These are phyloP conservation scores for Remorina albescens DNA, from an alignment of 2,797 vertebrate species.

Conservation along the genomic window DNA sequence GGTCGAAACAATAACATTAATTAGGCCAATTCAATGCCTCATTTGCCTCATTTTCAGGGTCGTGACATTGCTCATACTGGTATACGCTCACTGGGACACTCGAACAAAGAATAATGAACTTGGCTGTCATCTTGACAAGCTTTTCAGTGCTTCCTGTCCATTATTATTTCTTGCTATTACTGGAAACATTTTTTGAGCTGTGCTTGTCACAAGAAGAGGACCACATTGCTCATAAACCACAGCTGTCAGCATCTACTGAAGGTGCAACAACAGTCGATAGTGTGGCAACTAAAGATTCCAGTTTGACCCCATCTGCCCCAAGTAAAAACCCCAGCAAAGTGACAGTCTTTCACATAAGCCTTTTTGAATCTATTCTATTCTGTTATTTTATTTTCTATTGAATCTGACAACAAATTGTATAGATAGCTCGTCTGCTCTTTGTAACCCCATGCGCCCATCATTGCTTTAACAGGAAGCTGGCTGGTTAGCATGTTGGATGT, in stretches of 20 bases:
- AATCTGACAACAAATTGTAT: not conserved
- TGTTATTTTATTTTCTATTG: constrained; percentile 10
- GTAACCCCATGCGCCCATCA: constrained; percentile 34
- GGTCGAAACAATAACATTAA: not conserved
- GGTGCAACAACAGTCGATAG: not conserved
- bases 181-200: not conserved
- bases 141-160: not conserved
- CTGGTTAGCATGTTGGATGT: constrained; percentile 61
- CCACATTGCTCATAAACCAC: not conserved
- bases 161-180: not conserved
- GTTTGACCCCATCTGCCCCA: not conserved
- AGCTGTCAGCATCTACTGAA: not conserved
- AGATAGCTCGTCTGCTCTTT: constrained; percentile 19
- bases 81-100: too few relatives aligned
- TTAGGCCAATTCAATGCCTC: too few relatives aligned
- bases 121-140: too few relatives aligned
- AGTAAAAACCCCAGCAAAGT: not conserved
- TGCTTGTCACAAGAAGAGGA: not conserved
- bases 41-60: too few relatives aligned
- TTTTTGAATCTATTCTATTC: constrained; percentile 2
- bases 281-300: too few relatives aligned
- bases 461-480: constrained; percentile 69
- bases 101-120: too few relatives aligned
- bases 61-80: too few relatives aligned
- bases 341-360: not conserved